Conservation (phyloP, 2,113 vertebrate genomes). For the Podiceps cristatus region DNA sequence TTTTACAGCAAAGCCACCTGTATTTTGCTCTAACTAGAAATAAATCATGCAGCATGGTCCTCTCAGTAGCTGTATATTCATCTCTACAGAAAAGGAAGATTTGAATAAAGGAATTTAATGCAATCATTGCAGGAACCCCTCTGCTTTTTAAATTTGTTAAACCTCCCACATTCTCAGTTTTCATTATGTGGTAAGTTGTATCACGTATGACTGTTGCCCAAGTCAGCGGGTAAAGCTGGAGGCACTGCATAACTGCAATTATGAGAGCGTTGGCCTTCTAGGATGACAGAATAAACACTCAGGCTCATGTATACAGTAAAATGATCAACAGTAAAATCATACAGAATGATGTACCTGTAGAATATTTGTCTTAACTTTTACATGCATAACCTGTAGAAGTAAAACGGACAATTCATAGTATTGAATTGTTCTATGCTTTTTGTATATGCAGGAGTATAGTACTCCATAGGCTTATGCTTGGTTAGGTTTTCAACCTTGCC, state of each 20-base stretch:
- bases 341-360: neutral
- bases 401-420: neutral
- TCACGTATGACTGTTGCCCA: neutral
- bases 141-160: neutral
- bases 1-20: neutral
- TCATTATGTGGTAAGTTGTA: neutral
- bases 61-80: neutral
- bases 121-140: neutral
- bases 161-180: neutral
- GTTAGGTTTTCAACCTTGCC: neutral
- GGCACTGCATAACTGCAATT: neutral
- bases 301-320: neutral
- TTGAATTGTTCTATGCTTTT: neutral
- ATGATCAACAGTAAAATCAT: neutral
- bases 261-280: neutral
- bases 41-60: fast-evolving
- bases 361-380: neutral
- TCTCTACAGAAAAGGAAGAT: neutral
- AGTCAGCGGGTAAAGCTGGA: neutral
- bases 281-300: neutral
- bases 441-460: neutral
- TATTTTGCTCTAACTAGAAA: neutral
- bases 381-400: neutral
- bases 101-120: neutral
- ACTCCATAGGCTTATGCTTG: neutral